Evolutionary conservation across 2,888 invertebrate genomes (phyloP).

Genomic region (Drosophila barbarae): DNA sequence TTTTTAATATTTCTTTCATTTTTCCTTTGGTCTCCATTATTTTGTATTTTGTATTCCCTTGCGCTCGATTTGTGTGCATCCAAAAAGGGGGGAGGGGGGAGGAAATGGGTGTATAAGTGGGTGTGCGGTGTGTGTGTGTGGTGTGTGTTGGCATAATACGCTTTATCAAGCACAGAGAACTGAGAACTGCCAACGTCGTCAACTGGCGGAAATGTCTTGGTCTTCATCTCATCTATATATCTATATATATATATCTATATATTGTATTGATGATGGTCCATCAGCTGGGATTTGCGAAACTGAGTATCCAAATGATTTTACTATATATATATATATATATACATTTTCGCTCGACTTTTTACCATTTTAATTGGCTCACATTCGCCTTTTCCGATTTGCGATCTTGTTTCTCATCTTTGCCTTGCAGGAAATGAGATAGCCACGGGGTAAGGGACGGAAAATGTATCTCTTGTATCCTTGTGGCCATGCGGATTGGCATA

Average conservation of each 20-base stretch:
- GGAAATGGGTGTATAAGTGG: slow-evolving; percentile 5
- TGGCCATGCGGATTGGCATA: slow-evolving; percentile 19
- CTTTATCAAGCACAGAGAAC: slow-evolving; percentile 47
- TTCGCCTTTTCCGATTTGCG: slow-evolving; percentile 21
- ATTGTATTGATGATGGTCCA: slow-evolving; percentile 27
- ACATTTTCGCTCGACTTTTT: slow-evolving; percentile 19
- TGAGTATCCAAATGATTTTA: slow-evolving; percentile 35
- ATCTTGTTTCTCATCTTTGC: slow-evolving; percentile 15
- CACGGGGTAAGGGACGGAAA: background rate
- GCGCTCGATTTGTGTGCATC: slow-evolving; percentile 45
- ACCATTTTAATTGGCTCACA: slow-evolving; percentile 56
- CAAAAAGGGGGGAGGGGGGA: background rate
- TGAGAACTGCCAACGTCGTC: slow-evolving; percentile 31
- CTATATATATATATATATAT: slow-evolving; percentile 6
- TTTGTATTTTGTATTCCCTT: slow-evolving; percentile 60
- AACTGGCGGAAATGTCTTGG: slow-evolving; percentile 52
- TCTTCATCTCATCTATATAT: slow-evolving; percentile 10
- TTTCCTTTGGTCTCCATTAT: slow-evolving; percentile 47
- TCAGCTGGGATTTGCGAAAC: background rate
- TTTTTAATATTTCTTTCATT: slow-evolving; percentile 4
- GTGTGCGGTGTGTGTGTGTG: slow-evolving; percentile 8
- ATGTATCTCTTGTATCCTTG: slow-evolving; percentile 5
- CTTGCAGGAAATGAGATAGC: slow-evolving; percentile 19
- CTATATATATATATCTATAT: background rate
- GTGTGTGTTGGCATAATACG: slow-evolving; percentile 49